A percentile compares a stretch with the other conserved stretches of the same genome.
Evolutionary conservation across 2,888 invertebrate species (phyloP).

Genomic region (Cheiracanthium punctorium): DNA sequence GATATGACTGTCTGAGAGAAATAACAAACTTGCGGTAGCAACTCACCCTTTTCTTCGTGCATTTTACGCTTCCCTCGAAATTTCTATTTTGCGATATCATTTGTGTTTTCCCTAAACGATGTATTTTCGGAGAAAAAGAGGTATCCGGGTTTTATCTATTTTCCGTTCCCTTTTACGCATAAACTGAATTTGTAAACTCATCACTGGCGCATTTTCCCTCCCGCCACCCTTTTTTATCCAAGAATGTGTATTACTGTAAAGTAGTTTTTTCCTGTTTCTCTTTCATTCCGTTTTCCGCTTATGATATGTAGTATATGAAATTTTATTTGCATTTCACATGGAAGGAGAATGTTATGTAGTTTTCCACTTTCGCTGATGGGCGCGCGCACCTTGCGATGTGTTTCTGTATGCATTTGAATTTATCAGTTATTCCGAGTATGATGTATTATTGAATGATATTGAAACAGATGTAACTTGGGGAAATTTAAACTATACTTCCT

Average conservation of each 20-base stretch:
- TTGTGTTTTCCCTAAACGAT: slow-evolving; percentile 6
- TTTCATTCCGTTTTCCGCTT: slow-evolving; percentile 40
- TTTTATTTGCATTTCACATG: slow-evolving; percentile 65
- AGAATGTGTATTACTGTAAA: slow-evolving; percentile 19
- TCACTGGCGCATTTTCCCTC: slow-evolving; percentile 32
- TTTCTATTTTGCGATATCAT: slow-evolving; percentile 64
- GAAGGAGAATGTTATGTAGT: slow-evolving; percentile 58
- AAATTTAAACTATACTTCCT: background rate
- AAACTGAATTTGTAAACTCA: slow-evolving; percentile 42
- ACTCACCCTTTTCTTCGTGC: background rate
- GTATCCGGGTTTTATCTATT: background rate
- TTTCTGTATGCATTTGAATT: slow-evolving; percentile 20
- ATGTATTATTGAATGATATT: background rate
- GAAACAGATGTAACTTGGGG: background rate
- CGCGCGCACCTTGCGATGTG: background rate
- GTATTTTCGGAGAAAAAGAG: background rate
- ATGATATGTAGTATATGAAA: slow-evolving; percentile 59
- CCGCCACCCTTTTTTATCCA: slow-evolving; percentile 6
- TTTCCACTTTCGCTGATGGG: background rate
- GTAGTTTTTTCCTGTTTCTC: slow-evolving; percentile 37
- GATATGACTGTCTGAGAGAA: too few species aligned
- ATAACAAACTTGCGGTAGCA: too few species aligned
- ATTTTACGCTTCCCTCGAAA: background rate
- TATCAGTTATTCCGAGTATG: slow-evolving; percentile 44
- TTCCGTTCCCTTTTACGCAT: background rate